Base-by-base conservation (phyloP, 2,113 vertebrate species). In the Neolamprologus ventralis region DNA sequence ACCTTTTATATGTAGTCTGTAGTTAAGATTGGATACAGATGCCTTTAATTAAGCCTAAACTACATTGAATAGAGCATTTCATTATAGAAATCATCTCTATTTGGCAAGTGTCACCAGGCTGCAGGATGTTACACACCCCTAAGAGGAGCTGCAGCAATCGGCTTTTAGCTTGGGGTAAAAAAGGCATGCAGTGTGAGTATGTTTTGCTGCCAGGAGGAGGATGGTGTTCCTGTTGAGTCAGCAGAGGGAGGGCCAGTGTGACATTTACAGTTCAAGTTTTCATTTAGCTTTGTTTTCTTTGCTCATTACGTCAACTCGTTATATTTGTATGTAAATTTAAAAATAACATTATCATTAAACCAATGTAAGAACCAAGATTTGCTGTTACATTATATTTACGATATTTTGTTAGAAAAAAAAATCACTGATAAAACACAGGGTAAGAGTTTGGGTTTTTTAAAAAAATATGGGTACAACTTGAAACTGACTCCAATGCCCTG, bases 181-280 rank as follows among this genome's bases (percentile, higher is more conserved):
- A 35, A 26, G 7, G 73, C 71, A 47, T 7, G 45, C 28, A 4
- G 55, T 75, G 82, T 53, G 86, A 84, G 86, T 88, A 85, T 80
- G 80, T 83, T 93, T 51, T 37, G 21, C 75, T 57, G 57, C 35
- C 83, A 81, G 33, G 37, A 75, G 55, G 90, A 49, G 51, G 84
- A 79, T 37, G 21, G 33, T 40, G 53, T 14, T 73, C 49, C 47
- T 82, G 91, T 84, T 82, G 86, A 92, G 78, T 92, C 85, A 89
- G 89, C 79, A 84, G 53, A 85, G 73, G 73, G 63, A 60, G 71
- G 40, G 23, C 19, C 37, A 4, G n/a, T 33, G 31, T 23, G 73
- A 40, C 51, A 83, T 31, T 83, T 31, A 35, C 7, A 9, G 11
- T 33, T 78, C 11, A 75, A 7, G 65, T 42, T 73, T 81, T 65